Evolutionary conservation across 2,797 vertebrate genomes (phyloP).

Genomic region (Onychomys arenicola): DNA sequence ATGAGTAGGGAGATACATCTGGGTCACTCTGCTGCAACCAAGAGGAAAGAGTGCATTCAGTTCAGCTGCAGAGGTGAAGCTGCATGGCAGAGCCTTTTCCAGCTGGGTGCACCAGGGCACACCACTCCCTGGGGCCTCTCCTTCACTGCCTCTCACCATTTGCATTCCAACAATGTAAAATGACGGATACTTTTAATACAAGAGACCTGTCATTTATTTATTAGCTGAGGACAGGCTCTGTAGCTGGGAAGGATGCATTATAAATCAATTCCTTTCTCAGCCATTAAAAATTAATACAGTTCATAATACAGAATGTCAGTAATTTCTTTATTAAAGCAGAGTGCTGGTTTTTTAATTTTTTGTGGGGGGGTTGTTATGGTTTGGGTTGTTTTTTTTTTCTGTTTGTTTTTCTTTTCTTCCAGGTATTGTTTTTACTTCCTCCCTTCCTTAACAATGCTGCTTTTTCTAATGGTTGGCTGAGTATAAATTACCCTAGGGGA

Average conservation of each 20-base stretch:
- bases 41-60: neutral
- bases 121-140: constrained; percentile 54
- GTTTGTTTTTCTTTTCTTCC: constrained; percentile 88
- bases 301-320: constrained; percentile 93
- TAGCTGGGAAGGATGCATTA: constrained; percentile 90
- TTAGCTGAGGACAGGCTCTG: constrained; percentile 91
- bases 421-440: constrained; percentile 83
- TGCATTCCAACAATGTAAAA: constrained; percentile 87
- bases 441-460: constrained; percentile 81
- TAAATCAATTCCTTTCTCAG: constrained; percentile 93
- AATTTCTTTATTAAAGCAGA: constrained; percentile 96
- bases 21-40: constrained; percentile 9
- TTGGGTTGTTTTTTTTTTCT: constrained; percentile 59
- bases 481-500: constrained; percentile 72
- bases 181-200: constrained; percentile 92
- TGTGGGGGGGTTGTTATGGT: constrained; percentile 80
- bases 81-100: neutral
- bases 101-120: neutral
- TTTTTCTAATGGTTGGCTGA: constrained; percentile 75
- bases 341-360: constrained; percentile 85
- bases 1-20: neutral
- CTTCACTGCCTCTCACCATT: constrained; percentile 79
- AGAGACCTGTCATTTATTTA: constrained; percentile 94
- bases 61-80: neutral
- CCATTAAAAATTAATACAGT: constrained; percentile 96